Base-by-base conservation (phyloP, 1,140 invertebrate species). In the Nephila pilipes region DNA sequence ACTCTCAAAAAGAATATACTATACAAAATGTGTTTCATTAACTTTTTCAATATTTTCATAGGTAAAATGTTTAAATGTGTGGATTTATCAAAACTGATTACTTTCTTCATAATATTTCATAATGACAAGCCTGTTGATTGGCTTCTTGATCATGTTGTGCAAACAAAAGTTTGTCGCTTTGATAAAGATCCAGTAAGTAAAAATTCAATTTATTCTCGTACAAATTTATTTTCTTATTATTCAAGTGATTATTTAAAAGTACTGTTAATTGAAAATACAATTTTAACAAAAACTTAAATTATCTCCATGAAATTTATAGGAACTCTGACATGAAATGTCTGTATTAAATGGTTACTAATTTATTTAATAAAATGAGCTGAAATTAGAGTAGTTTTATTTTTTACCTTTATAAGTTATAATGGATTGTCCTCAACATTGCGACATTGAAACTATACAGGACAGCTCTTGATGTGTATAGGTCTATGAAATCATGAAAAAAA, bases 61-160 rank as follows among this genome's bases (percentile, higher is more conserved):
- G 97, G 98, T 16, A 99, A 99, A 96, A 97, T 99, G 96, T 99
- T 99, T 95, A 97, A 98, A 95, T 98, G 97, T 85, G 97, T 97
- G 0, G 98, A 99, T 95, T 95, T 99, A 32, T 98, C 98, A 12
- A 97, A 97, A 96, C 96, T 99, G 46, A 97, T 99, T 22, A 98
- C 98, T 95, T 99, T 99, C 95, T 98, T 99, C 95, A 97, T 99
- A 94, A 98, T 98, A 96, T 99, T 99, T 96, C 98, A 99, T 95
- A 98, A 98, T 95, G 98, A 99, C 95, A 99, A 99, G 96, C 99
- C 99, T 0, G 98, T 99, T 0, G 99, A 99, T 95, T 99, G 99
- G 99, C 96, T 99, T 1, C 96, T 99, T 10, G 98, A 99, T 94
- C 97, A 99, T 95, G 97, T 99, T 87, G 97, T 99, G 55, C 97